These are phyloP conservation scores for Triplophysa tibetana DNA, from an alignment of 2,113 vertebrate species.

Conservation along the genomic window DNA sequence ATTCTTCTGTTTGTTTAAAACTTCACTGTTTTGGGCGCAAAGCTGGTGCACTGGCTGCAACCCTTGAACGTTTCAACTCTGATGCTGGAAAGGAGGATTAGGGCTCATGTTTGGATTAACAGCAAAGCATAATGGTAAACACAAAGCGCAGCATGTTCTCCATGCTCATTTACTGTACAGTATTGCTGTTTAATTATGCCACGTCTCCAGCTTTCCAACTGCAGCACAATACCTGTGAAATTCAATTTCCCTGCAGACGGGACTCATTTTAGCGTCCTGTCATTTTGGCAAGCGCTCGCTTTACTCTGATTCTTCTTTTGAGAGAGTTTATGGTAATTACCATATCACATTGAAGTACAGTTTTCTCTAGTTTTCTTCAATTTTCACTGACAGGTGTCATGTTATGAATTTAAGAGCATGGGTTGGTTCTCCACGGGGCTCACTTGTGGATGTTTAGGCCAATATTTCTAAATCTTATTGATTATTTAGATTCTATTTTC, in stretches of 20 bases:
- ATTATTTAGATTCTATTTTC: background rate
- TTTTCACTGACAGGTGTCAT: constrained; percentile 12
- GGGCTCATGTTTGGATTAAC: constrained; percentile 52
- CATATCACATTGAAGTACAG: constrained; percentile 15
- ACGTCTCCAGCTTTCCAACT: background rate
- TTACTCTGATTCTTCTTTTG: background rate
- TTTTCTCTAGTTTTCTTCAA: background rate
- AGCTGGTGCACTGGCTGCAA: constrained; percentile 34
- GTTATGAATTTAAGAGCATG: background rate
- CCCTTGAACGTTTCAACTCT: constrained; percentile 17
- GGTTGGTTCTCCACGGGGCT: background rate
- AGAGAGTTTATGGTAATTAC: constrained; percentile 35
- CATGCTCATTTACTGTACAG: constrained; percentile 37
- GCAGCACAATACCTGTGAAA: constrained; percentile 53
- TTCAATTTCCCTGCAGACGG: constrained; percentile 42
- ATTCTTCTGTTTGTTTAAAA: background rate
- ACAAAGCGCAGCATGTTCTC: constrained; percentile 49
- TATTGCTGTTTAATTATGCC: constrained; percentile 51
- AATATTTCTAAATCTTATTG: background rate
- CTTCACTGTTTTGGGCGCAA: constrained; percentile 1
- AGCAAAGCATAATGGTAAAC: constrained; percentile 44
- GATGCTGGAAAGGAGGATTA: constrained; percentile 36
- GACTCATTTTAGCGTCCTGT: background rate
- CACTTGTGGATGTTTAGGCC: background rate
- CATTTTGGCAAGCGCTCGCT: background rate